phyloP scores from a whole-genome alignment of 2,888 invertebrate species.

The Xylophagus ater region DNA sequence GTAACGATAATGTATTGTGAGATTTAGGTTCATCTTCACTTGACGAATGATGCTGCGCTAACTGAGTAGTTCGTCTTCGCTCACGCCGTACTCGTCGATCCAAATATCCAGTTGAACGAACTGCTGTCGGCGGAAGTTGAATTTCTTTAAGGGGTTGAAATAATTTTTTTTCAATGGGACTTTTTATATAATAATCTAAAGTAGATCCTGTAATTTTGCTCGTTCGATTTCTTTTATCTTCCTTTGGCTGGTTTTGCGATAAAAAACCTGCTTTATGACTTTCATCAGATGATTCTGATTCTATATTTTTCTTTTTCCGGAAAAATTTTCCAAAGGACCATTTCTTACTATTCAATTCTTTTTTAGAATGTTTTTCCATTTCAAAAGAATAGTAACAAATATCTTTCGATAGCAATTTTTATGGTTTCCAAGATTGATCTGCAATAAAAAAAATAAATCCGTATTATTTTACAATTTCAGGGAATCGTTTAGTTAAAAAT shows the following conservation, averaged over 20 bases:
- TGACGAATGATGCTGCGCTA: conserved; percentile 22
- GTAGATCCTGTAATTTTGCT: conserved; percentile 43
- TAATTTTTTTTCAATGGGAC: conserved; percentile 37
- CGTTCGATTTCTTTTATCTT: conserved; percentile 43
- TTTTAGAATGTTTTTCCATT: conserved; percentile 42
- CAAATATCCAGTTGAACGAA: conserved; percentile 23
- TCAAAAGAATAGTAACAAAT: too few species aligned
- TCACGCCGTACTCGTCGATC: conserved; percentile 19
- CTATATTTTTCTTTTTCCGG: conserved; percentile 59
- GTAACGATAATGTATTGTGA: conserved; percentile 51
- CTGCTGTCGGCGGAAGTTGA: conserved; percentile 21
- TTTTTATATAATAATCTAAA: conserved; percentile 55
- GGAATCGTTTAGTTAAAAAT: too few species aligned
- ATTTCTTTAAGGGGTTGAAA: conserved; percentile 34
- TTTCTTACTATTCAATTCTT: conserved; percentile 42
- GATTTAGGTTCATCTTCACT: conserved; percentile 45
- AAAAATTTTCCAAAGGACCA: conserved; percentile 76
- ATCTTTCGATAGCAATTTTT: too few species aligned
- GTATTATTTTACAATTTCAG: too few species aligned
- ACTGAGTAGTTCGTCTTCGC: conserved; percentile 11
- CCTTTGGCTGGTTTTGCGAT: conserved; percentile 27
- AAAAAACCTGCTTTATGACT: conserved; percentile 38
- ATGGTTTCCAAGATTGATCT: too few species aligned
- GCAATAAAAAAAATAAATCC: too few species aligned
- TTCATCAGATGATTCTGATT: conserved; percentile 40